phyloP scores from a whole-genome alignment of 2,888 invertebrate species.

The Xylophagus ater region DNA sequence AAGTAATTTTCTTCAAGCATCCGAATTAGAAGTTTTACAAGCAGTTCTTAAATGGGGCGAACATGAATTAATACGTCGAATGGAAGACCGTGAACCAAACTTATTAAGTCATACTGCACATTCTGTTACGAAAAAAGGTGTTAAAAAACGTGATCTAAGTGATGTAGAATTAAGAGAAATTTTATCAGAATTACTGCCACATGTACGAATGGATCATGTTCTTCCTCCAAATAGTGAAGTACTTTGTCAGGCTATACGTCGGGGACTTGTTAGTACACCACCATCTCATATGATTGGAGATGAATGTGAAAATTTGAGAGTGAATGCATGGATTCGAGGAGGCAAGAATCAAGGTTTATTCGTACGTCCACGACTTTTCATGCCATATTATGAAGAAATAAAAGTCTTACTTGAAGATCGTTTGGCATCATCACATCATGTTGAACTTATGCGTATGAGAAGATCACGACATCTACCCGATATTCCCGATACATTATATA shows the following conservation, averaged over 20 bases:
- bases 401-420: constrained; percentile 80
- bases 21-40: constrained; percentile 79
- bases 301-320: constrained; percentile 48
- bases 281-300: constrained; percentile 80
- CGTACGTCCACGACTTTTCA: constrained; percentile 79
- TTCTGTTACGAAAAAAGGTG: constrained; percentile 74
- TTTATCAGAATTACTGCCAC: constrained; percentile 69
- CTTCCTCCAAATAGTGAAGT: constrained; percentile 74
- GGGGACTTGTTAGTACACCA: constrained; percentile 70
- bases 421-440: constrained; percentile 56
- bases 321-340: constrained; percentile 72
- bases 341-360: constrained; percentile 58
- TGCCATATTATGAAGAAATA: constrained; percentile 90
- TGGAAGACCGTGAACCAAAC: constrained; percentile 86
- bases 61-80: constrained; percentile 65
- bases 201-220: constrained; percentile 82
- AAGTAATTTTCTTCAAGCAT: constrained; percentile 70
- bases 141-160: constrained; percentile 68
- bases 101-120: constrained; percentile 86
- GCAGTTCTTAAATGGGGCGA: constrained; percentile 85
- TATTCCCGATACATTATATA: constrained; percentile 89
- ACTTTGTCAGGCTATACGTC: constrained; percentile 52
- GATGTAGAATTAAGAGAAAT: constrained; percentile 79
- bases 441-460: constrained; percentile 57
- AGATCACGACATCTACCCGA: constrained; percentile 62